Evolutionary conservation across 2,113 vertebrate species (phyloP).

Genomic region (Serilophus lunatus): DNA sequence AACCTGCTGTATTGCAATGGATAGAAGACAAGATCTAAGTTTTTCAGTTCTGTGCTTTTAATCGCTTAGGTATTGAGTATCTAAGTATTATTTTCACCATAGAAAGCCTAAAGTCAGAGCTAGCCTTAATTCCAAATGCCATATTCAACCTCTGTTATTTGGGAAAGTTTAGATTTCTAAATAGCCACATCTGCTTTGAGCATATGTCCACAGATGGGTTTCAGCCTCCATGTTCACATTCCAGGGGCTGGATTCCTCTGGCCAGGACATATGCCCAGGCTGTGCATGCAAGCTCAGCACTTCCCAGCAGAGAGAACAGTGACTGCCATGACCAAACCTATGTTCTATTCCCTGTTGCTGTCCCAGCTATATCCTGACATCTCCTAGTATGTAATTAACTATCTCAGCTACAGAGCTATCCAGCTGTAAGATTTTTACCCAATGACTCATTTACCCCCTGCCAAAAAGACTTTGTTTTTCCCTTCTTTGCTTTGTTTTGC

Average conservation of each 20-base stretch:
- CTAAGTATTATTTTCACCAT: neutral
- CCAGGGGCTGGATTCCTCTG: neutral
- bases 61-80: neutral
- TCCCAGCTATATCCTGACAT: slow-evolving; percentile 1
- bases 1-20: neutral
- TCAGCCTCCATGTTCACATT: neutral
- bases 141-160: neutral
- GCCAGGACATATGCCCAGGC: neutral
- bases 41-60: neutral
- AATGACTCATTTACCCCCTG: neutral
- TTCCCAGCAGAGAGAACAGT: neutral
- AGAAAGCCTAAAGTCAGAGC: neutral
- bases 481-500: neutral
- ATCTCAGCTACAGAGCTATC: neutral
- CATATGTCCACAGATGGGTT: fast-evolving
- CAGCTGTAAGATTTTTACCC: slow-evolving; percentile 33
- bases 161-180: neutral
- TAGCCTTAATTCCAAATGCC: neutral
- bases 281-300: neutral
- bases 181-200: neutral
- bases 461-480: slow-evolving; percentile 21
- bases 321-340: neutral
- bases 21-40: neutral
- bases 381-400: slow-evolving; percentile 11
- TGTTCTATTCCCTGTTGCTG: neutral